Conservation (phyloP, 2,797 vertebrate species). For the Threskiornis aethiopicus region DNA sequence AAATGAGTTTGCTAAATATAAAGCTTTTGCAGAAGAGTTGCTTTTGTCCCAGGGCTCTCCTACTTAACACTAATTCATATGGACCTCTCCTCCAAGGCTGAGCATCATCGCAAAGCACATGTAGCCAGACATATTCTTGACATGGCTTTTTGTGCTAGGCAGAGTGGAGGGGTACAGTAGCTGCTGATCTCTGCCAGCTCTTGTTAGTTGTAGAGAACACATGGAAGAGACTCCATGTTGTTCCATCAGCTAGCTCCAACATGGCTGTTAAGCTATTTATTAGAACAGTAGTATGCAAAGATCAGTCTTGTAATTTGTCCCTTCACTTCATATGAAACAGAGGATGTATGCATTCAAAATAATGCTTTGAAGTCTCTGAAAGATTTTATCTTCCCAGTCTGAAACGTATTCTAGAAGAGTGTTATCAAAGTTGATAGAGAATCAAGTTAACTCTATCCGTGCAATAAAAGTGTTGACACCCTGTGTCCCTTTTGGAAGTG, state of each 20-base stretch:
- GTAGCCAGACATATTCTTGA: background rate
- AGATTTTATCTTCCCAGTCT: background rate
- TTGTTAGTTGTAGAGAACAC: background rate
- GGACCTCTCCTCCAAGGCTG: background rate
- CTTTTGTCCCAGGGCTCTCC: background rate
- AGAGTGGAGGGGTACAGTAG: background rate
- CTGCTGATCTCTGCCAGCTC: background rate
- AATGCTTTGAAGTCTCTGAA: background rate
- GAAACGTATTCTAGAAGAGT: background rate
- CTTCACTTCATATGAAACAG: background rate
- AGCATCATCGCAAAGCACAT: background rate
- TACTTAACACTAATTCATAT: background rate
- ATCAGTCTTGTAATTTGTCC: background rate
- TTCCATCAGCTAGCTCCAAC: background rate
- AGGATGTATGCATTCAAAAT: background rate
- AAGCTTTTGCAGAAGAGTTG: background rate
- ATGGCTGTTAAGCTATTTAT: background rate
- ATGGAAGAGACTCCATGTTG: background rate
- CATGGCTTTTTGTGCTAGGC: background rate
- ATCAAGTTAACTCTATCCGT: background rate
- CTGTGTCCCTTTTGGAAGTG: background rate
- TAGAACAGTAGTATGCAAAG: background rate
- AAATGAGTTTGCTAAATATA: background rate
- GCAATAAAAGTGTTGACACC: background rate
- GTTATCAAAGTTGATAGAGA: background rate